A percentile compares a stretch with the other conserved stretches of the same genome.
Conservation (phyloP, 1,140 invertebrate genomes). For the Leguminivora glycinivorella region DNA sequence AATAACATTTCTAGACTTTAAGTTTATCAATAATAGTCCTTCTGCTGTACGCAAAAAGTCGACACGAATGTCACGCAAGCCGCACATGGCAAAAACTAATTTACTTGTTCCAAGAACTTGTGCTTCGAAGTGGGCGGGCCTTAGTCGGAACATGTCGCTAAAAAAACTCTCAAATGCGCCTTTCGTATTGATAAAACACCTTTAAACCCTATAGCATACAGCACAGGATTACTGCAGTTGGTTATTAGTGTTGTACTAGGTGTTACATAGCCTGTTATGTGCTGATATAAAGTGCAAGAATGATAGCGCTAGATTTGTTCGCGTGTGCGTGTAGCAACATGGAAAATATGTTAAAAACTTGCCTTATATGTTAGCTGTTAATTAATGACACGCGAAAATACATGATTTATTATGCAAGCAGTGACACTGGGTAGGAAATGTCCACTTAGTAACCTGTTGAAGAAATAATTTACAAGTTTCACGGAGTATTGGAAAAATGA, state of each 20-base stretch:
- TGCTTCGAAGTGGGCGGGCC: constrained; percentile 17
- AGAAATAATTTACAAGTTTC: not conserved
- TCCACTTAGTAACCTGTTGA: not conserved
- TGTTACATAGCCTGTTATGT: constrained; percentile 4
- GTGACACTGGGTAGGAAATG: not conserved
- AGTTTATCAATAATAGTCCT: not conserved
- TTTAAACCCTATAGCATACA: not conserved
- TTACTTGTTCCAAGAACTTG: constrained; percentile 22
- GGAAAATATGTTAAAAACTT: constrained; percentile 16
- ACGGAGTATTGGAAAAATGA: not conserved
- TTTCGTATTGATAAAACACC: not conserved
- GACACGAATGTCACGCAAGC: constrained; percentile 4
- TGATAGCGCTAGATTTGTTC: not conserved
- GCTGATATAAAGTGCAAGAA: not conserved
- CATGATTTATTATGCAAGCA: not conserved
- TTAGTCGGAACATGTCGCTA: constrained; percentile 9
- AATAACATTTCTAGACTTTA: not conserved
- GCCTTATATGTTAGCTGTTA: constrained; percentile 1
- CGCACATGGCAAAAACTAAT: constrained; percentile 16
- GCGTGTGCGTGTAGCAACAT: not conserved
- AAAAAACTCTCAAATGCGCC: constrained; percentile 6
- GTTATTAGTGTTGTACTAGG: not conserved
- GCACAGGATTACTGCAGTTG: not conserved
- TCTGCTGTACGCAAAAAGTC: not conserved
- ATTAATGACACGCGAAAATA: constrained; percentile 1